Evolutionary conservation across 2,797 vertebrate genomes (phyloP), one percentile per base, ranked within the genome.

Genomic region (Euthynnus affinis): DNA sequence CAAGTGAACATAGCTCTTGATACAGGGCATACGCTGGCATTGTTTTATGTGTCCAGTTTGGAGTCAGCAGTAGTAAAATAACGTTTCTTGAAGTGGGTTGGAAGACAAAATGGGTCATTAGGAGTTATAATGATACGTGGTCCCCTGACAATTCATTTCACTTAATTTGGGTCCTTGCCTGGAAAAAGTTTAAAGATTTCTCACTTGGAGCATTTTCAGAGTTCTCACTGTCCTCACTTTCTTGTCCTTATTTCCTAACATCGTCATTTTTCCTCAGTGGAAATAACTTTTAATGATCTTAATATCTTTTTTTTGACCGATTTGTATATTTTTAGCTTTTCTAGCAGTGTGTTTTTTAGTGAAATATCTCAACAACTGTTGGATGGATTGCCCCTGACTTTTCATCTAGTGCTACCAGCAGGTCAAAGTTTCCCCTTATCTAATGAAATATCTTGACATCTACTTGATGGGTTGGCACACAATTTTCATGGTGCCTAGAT

Each of bases 131-230:
- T 70, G 52, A 78, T 55, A 58, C 40, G 17, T 73, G 7, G 4
- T 67, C 56, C 51, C 48, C 44, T 15, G 23, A 68, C 37, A 44
- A 10, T 72, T 40, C 20, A 23, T 23, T 40, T 69, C n/a, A 37
- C 17, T 65, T 27, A 42, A 61, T 80, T 52, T 74, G 49, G 25
- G 29, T 71, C 53, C 29, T 80, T 68, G n/a, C 10, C 52, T 71
- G 9, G 9, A 40, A 69, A 74, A 23, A 40, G 12, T 40, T 10
- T 4, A 40, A 40, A 0, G 1, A 22, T 25, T 55, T n/a, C 32
- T 46, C 46, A 1, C 17, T 48, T 18, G 18, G 46, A 48, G 46
- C 46, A 48, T 48, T 48, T 18, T 48, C 5, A 17, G 13, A 17
- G 34, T 37, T 23, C 22, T 52, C 5, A 46, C 13, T 13, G 34